Base-by-base conservation (phyloP, 2,888 invertebrate genomes). In the Latheticus oryzae region DNA sequence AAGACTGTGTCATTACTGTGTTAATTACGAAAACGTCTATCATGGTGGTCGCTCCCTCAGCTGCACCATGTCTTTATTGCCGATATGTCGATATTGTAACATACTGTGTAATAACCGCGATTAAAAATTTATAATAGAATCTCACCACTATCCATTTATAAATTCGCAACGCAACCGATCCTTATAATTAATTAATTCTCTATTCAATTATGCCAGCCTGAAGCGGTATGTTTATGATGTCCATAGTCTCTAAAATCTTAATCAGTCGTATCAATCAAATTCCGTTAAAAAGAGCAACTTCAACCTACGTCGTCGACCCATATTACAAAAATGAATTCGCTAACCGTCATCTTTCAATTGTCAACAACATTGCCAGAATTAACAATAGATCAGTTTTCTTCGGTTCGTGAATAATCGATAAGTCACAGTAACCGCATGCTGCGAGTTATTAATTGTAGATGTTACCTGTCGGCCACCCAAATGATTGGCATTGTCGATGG, bases 321-420 rank as follows among this genome's bases (percentile, higher is more conserved):
- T n/a, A n/a, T 19, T 9, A 9, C 19, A 16, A 3, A 17, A 35
- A 16, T 17, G n/a, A 17, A 35, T 9, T 17, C 15, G 4, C 8
- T 3, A 26, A 26, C 7, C n/a, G 8, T 26, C 26, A 26, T 26
- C 8, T 7, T 4, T 8, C 19, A 9, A 5, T 21, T 19, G 37
- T 37, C 37, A 19, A 19, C 37, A 37, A 15, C 35, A 35, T n/a
- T n/a, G n/a, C n/a, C n/a, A n/a, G n/a, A n/a, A n/a, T n/a, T n/a
- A n/a, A n/a, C n/a, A n/a, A n/a, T n/a, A n/a, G n/a, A n/a, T n/a
- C n/a, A n/a, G n/a, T n/a, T n/a, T n/a, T n/a, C n/a, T n/a, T n/a
- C n/a, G n/a, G 4, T 21, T 45, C 45, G 28, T 45, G 30, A 45
- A 30, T 28, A 35, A 48, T 35, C 33, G 48, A 50, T 50, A 50